Evolutionary conservation across 2,797 vertebrate genomes (phyloP).

Genomic region (Typhlichthys eigenmanni): DNA sequence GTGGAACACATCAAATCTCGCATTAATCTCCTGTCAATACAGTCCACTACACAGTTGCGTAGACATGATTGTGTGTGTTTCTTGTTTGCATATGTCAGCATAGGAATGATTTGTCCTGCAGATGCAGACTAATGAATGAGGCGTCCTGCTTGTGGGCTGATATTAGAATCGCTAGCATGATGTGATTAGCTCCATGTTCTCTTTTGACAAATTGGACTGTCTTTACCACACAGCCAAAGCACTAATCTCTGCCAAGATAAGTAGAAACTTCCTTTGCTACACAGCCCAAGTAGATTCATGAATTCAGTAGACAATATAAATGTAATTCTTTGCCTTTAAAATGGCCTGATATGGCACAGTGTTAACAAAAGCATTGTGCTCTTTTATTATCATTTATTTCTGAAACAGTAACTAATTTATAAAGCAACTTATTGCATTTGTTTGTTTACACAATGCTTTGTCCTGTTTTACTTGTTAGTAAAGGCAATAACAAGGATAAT

Average conservation of each 20-base stretch:
- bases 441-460: too few relatives aligned
- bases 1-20: constrained; percentile 36
- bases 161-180: constrained; percentile 72
- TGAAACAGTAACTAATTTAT: too few relatives aligned
- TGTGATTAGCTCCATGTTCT: constrained; percentile 72
- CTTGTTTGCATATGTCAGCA: constrained; percentile 54
- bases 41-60: constrained; percentile 9
- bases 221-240: constrained; percentile 63
- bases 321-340: not conserved
- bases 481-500: too few relatives aligned
- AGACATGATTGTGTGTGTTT: constrained; percentile 26
- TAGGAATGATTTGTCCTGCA: constrained; percentile 68
- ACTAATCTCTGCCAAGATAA: constrained; percentile 73
- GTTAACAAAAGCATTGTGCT: too few relatives aligned
- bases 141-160: constrained; percentile 66
- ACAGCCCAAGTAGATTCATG: constrained; percentile 20
- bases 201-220: constrained; percentile 76
- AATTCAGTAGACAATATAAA: too few relatives aligned
- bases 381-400: too few relatives aligned
- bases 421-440: too few relatives aligned
- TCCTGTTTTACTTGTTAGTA: too few relatives aligned
- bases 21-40: constrained; percentile 37
- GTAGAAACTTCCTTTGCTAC: constrained; percentile 51
- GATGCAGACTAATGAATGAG: constrained; percentile 75
- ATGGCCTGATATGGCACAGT: too few relatives aligned